Base-by-base conservation (phyloP, 2,888 invertebrate genomes). In the Lissocephala sabroskyi region DNA sequence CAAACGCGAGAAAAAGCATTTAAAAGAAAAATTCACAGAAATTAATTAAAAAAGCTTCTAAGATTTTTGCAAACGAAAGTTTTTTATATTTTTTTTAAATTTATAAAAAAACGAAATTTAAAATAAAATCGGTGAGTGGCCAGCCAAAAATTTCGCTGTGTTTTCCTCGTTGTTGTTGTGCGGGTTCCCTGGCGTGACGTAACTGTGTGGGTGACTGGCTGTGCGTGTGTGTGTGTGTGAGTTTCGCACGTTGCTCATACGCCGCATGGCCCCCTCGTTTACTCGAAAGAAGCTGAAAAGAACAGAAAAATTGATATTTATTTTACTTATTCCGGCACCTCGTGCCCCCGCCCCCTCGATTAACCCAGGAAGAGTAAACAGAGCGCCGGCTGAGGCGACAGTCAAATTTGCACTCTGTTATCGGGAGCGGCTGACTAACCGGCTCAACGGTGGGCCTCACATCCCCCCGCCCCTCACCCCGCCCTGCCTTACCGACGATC, bases 211-310 rank as follows among this genome's bases (percentile, higher is more conserved):
- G 32, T 39, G 14, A 36, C 37, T 23, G 37, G 36, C 41, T 30
- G 19, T 43, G 43, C 36, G 33, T 39, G 29, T 39, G 39, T 44
- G 37, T 41, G 33, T 41, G 46, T 26, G 17, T 50, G 43, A 16
- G 35, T 46, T 6, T 14, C 14, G 29, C 19, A 48, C 45, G 73
- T 71, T 73, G 59, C 76, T 73, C 68, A 76, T 73, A 73, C 68
- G 76, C 62, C 57, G 54, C 52, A 39, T 39, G 16, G 3, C 7
- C 7, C 23, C 7, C 23, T 23, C 23, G 23, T 7, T 23, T 23
- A 23, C 7, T 23, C 23, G 5, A 1, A 36, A 19, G 16, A 36
- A 16, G 10, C 11, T 14, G 1, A 36, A 16, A 14, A 36, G 16
- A 35, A 35, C 30, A 13, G 11, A 32, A 32, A 32, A n/a, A n/a